A percentile compares a stretch with the other conserved stretches of the same genome.
phyloP scores from a whole-genome alignment of 2,797 vertebrate species.

The Aeoliscus strigatus region DNA sequence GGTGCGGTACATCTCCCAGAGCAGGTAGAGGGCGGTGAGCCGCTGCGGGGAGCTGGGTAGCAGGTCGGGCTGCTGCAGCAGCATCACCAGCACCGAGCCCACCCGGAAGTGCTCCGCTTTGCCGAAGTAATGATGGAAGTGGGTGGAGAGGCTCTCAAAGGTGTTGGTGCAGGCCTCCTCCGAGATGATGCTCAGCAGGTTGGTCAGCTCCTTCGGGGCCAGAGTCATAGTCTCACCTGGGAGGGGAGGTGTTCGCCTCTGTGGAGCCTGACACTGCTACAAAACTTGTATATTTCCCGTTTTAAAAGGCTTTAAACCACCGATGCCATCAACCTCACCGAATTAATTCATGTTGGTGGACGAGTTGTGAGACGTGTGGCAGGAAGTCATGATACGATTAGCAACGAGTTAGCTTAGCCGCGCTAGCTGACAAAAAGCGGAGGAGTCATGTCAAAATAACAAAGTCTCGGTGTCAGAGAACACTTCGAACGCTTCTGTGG shows the following conservation, averaged over 20 bases:
- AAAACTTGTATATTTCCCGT: neutral
- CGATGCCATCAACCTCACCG: accelerated
- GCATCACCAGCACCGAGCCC: constrained; percentile 91
- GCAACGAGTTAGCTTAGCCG: constrained; percentile 43
- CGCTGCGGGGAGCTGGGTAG: constrained; percentile 92
- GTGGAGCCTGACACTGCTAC: neutral
- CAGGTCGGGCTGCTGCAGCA: constrained; percentile 94
- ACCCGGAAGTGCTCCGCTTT: constrained; percentile 94
- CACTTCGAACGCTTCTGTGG: accelerated
- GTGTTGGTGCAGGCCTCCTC: constrained; percentile 92
- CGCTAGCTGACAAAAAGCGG: constrained; percentile 28
- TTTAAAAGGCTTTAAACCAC: neutral
- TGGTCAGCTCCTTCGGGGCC: constrained; percentile 88
- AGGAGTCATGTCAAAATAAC: constrained; percentile 8
- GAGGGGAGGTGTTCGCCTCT: neutral
- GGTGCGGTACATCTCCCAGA: constrained; percentile 99
- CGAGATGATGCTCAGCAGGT: constrained; percentile 92
- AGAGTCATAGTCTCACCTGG: constrained; percentile 69
- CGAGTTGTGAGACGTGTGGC: neutral
- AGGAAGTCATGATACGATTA: constrained; percentile 14
- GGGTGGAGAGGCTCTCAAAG: constrained; percentile 90
- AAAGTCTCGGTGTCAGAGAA: neutral
- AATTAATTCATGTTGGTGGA: constrained; percentile 13
- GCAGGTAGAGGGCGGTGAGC: constrained; percentile 93
- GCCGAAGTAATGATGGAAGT: constrained; percentile 94